Evolutionary conservation across 2,797 vertebrate species (phyloP), one percentile per base, ranked within the genome.

Genomic region (Sebastiscus albofasciatus): DNA sequence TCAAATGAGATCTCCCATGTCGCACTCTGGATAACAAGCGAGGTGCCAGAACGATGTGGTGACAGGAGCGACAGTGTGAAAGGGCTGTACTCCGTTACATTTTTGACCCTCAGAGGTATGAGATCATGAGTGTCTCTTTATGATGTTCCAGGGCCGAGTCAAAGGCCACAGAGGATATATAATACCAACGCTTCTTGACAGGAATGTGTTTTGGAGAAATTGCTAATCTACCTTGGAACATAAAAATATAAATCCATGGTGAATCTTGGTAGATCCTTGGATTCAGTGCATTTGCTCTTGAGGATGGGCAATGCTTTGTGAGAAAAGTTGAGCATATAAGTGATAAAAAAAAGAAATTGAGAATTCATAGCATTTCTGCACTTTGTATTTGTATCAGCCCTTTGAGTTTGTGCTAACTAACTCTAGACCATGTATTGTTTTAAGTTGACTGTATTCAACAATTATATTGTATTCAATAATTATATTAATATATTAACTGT

Each of bases 1-100:
- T 83, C 83, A 52, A 80, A 82, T 54, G 52, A 83, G 82, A 86
- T 83, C 81, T 86, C 87, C 82, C 67, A 27, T 90, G 87, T 81
- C 2, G 81, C 87, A 78, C 87, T 90, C 80, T 81, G 84, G 82
- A 81, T 89, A 91, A 91, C 87, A 84, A 90, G 79, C 64, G 7
- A 77, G 79, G 85, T 77, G 79, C 64, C 64, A 79, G 76, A 54
- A 62, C n/a, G 72, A 85, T 33, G 87, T 39, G 62, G 33, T 85
- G 89, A 89, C 85, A 83, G 76, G 49, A 77, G 61, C 69, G 56
- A 33, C 80, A 56, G 10, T 67, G 87, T 68, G 59, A 76, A 68
- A 59, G 54, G 70, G 9, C 58, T 1, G 13, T 33, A 39, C 55
- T 75, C 66, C 26, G 59, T 81, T 81, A 79, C 73, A 68, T 16